Conservation (phyloP, 2,113 vertebrate species). For the Chroicocephalus ridibundus region DNA sequence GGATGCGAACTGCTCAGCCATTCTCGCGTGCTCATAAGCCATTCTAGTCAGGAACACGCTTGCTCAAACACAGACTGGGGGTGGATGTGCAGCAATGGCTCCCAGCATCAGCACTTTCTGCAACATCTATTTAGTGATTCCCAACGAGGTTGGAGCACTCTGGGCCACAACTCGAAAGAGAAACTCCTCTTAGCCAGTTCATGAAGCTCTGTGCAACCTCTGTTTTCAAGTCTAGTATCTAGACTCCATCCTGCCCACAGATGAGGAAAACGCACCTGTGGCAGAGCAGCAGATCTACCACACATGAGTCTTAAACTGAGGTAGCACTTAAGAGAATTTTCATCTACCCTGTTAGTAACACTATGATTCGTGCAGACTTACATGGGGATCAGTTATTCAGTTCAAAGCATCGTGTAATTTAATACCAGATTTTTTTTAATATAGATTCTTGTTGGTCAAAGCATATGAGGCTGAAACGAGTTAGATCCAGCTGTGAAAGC, state of each 20-base stretch:
- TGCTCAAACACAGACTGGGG: not conserved
- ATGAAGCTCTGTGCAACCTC: not conserved
- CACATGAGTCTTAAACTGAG: not conserved
- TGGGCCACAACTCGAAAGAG: not conserved
- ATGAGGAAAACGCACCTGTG: not conserved
- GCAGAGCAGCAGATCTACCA: not conserved
- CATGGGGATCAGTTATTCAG: not conserved
- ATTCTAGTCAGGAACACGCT: not conserved
- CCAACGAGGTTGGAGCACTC: not conserved
- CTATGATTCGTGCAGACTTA: not conserved
- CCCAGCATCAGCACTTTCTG: not conserved
- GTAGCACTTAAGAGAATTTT: not conserved
- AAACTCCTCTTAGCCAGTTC: not conserved
- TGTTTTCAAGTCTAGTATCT: not conserved
- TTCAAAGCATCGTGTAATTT: not conserved
- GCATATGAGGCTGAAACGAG: not conserved
- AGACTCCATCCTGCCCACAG: not conserved
- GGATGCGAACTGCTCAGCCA: not conserved
- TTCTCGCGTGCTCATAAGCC: not conserved
- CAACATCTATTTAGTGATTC: not conserved
- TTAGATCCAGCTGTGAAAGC: not conserved
- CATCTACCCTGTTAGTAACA: not conserved
- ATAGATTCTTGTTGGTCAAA: not conserved
- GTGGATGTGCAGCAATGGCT: not conserved
- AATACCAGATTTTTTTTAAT: not conserved